phyloP scores from a whole-genome alignment of 2,888 invertebrate genomes.

The Chromoteleia sp. region DNA sequence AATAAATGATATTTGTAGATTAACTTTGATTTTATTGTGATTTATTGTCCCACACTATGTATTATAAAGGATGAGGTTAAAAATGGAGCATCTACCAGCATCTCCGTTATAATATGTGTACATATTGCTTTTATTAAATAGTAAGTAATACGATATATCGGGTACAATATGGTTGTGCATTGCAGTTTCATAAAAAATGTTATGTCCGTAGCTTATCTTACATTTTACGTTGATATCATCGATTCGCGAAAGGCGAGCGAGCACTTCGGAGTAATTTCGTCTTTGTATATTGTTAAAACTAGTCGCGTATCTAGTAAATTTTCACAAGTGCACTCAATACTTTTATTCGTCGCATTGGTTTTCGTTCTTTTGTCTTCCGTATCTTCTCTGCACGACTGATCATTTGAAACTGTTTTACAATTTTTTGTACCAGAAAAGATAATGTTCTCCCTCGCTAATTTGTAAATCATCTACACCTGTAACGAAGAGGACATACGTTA shows the following conservation, averaged over 20 bases:
- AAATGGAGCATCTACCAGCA: conserved; percentile 37
- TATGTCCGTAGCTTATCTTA: conserved; percentile 78
- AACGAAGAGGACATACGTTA: too few species aligned
- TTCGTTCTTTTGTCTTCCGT: conserved; percentile 28
- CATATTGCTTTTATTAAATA: conserved; percentile 80
- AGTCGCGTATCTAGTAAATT: conserved; percentile 61
- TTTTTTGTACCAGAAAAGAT: conserved; percentile 97
- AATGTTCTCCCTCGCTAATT: conserved; percentile 95
- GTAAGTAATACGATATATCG: conserved; percentile 78
- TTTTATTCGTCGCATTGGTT: conserved; percentile 37
- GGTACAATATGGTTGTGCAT: conserved; percentile 83
- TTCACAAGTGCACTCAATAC: conserved; percentile 60
- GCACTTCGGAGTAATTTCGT: conserved; percentile 61
- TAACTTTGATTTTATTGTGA: conserved; percentile 3
- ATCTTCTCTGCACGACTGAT: conserved; percentile 50
- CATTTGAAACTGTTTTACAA: conserved; percentile 85
- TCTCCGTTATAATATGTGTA: conserved; percentile 59
- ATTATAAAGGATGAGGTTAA: conserved; percentile 43
- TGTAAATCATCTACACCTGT: conserved; percentile 94
- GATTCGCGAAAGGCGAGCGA: conserved; percentile 68
- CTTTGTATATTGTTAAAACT: conserved; percentile 60
- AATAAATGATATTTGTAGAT: neutral
- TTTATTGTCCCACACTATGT: conserved; percentile 46
- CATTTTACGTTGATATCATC: conserved; percentile 72
- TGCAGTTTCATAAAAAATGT: conserved; percentile 84